Evolutionary conservation across 2,113 vertebrate genomes (phyloP), one percentile per base, ranked within the genome.

Genomic region (Shinisaurus crocodilurus): DNA sequence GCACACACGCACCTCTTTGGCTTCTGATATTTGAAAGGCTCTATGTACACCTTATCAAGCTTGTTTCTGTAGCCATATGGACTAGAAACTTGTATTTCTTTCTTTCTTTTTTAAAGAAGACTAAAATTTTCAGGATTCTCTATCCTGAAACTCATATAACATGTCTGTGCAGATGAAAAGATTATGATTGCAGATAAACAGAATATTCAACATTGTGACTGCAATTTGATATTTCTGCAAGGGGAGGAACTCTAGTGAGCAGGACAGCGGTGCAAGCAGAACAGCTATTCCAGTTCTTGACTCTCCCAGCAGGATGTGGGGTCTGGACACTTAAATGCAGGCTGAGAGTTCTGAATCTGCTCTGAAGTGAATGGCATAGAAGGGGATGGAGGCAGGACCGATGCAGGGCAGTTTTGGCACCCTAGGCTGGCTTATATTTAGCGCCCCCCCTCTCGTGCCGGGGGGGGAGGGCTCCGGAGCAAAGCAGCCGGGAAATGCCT

Each of bases 251-350:
- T 70, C 7, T 74, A n/a, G 12, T n/a, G 32, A 70, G 1, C 40
- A 20, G 40, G 43, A 18, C 40, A 43, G 60, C 0, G 1, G 10
- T 70, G n/a, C 40, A 63, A 45, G 0, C 0, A 16, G 34, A 65
- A n/a, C 6, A 2, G 29, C 15, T 1, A 0, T 80, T 10, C 32
- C 20, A 0, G 7, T 1, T 50, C 40, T 23, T 60, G 0, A 37
- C 23, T 43, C 15, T 85, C 6, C 74, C 80, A 16, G 2, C 0
- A 6, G 76, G 67, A 86, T 50, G 63, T 45, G 8, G 1, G 48
- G 8, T 69, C 16, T 1, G 40, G 29, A 6, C 8, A 34, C 43
- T n/a, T 18, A 67, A 67, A 27, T 29, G 6, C 12, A 43, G 15
- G 65, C 60, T 16, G 25, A 48, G 37, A 69, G 29, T 6, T 45